Base-by-base conservation (phyloP, 2,113 vertebrate genomes). In the Limnothrissa miodon region DNA sequence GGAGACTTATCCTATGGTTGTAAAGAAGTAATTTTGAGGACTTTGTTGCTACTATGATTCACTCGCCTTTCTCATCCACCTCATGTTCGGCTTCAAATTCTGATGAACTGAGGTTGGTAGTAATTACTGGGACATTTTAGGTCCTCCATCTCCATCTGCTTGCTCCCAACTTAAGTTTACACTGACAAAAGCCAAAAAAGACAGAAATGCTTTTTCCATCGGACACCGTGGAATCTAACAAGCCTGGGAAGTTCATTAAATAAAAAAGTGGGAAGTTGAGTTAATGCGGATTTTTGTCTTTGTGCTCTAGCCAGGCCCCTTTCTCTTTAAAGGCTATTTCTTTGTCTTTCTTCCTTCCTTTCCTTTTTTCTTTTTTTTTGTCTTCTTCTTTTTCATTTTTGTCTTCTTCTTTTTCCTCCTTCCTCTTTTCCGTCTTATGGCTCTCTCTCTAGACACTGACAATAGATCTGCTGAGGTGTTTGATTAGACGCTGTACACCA, bases 21-120 rank as follows among this genome's bases (percentile, higher is more conserved):
- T 45, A 13, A 25, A 45, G 3, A 10, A 82, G 39, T 82, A 56
- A 82, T 82, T 82, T 66, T 19, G 23, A 82, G 53, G 56, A 23
- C 53, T 36, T 2, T 33, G 13, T 33, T 29, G 4, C 29, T 15
- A 13, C 13, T 33, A 15, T 5, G 33, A 74, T 33, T 36, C 66
- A 36, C n/a, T 9, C 11, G 36, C 66, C 33, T 5, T 19, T 33
- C 29, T 74, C 29, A 0, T 36, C 66, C 15, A 10, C 25, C 66
- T 74, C 66, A 17, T 74, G 29, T 15, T 36, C 29, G 13, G 29
- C 13, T 29, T 74, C 44, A 66, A 42, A 23, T 39, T 33, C 66
- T 82, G 10, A 82, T 62, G 66, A 36, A 74, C 25, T 36, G 66
- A 29, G 29, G 33, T 13, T 17, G 66, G 66, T 74, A 74, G 66